Evolutionary conservation across 2,113 vertebrate genomes (phyloP).

Genomic region (Hydrochoerus hydrochaeris): DNA sequence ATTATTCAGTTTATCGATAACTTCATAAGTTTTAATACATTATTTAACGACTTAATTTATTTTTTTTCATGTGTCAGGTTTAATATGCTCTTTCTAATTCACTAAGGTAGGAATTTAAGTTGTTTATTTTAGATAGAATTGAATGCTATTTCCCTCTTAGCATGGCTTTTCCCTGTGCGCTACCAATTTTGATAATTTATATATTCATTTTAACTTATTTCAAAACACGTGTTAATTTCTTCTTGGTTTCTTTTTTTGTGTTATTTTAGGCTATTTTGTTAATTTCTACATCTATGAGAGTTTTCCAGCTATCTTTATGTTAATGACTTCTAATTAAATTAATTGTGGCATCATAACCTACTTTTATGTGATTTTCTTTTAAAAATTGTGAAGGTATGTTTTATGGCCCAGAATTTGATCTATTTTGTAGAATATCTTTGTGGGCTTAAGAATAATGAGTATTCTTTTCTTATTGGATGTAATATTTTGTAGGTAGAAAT

Average conservation of each 20-base stretch:
- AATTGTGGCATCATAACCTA: not conserved
- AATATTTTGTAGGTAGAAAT: not conserved
- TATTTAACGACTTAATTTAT: not conserved
- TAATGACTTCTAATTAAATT: not conserved
- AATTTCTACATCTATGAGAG: not conserved
- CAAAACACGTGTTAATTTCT: not conserved
- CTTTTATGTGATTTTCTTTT: not conserved
- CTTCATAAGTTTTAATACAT: not conserved
- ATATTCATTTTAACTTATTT: not conserved
- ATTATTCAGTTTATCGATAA: not conserved
- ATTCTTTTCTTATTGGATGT: not conserved
- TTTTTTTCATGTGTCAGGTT: not conserved
- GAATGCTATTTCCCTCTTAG: not conserved
- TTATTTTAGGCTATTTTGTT: not conserved
- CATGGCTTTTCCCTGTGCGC: not conserved
- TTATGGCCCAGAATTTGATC: not conserved
- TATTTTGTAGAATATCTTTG: not conserved
- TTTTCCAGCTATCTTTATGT: not conserved
- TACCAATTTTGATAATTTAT: not conserved
- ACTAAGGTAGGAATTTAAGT: not conserved
- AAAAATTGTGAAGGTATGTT: not conserved
- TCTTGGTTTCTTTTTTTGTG: not conserved
- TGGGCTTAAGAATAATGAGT: not conserved
- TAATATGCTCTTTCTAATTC: not conserved
- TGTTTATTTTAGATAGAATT: not conserved